Conservation (phyloP, 2,797 vertebrate genomes). For the Poliocrania exsul region DNA sequence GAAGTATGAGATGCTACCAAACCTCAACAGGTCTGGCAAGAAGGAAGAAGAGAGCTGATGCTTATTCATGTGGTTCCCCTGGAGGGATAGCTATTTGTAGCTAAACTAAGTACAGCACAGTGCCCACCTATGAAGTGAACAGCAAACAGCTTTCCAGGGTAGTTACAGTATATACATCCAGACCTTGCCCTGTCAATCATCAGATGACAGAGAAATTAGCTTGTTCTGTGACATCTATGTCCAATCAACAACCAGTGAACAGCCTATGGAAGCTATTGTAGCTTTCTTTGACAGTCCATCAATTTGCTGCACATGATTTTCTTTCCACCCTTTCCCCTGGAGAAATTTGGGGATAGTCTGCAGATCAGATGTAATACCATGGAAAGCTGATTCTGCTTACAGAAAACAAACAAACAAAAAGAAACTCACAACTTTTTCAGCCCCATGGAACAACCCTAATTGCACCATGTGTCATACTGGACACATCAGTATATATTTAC, state of each 20-base stretch:
- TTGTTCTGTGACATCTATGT: not conserved
- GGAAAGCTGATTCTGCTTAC: not conserved
- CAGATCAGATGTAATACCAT: not conserved
- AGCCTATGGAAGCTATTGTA: not conserved
- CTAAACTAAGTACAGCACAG: not conserved
- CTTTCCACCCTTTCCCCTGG: not conserved
- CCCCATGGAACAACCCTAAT: not conserved
- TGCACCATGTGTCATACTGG: rapidly evolving
- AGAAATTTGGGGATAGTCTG: not conserved
- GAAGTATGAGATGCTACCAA: not conserved
- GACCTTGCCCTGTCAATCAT: not conserved
- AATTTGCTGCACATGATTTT: not conserved
- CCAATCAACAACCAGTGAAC: not conserved
- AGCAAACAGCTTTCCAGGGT: not conserved
- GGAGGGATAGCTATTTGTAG: not conserved
- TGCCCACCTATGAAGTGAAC: not conserved
- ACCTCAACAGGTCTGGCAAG: not conserved
- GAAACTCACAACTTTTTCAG: not conserved
- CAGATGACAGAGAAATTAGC: not conserved
- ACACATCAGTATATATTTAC: not conserved
- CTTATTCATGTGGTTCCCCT: not conserved
- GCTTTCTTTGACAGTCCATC: not conserved
- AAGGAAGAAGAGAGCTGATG: not conserved
- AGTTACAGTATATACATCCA: not conserved
- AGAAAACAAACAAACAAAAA: not conserved